Conservation (phyloP, 2,797 vertebrate genomes). For the Fistularia commersonii region DNA sequence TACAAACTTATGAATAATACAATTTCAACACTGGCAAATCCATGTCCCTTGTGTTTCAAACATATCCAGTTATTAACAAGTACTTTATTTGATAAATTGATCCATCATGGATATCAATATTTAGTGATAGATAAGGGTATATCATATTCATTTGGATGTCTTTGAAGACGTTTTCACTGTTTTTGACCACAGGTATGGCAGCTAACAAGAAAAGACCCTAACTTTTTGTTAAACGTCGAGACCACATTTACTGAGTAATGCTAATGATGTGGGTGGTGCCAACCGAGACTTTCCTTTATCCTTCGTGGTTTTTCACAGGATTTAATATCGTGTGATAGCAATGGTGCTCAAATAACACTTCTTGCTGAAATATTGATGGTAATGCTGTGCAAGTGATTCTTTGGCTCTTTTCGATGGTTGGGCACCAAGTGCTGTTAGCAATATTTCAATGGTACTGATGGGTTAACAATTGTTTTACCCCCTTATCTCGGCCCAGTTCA, state of each 20-base stretch:
- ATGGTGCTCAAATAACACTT: conserved; percentile 3
- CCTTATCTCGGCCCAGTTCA: conserved; percentile 43
- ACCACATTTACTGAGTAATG: too few species aligned
- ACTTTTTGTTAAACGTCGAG: too few species aligned
- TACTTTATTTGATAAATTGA: too few species aligned
- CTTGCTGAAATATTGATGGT: conserved; percentile 16
- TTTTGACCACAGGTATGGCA: too few species aligned
- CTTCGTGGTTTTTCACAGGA: conserved; percentile 13
- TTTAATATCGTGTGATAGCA: conserved; percentile 10
- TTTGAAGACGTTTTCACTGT: too few species aligned
- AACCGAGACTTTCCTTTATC: not conserved
- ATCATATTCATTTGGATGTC: too few species aligned
- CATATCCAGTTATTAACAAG: too few species aligned
- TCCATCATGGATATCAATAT: too few species aligned
- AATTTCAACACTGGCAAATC: not conserved
- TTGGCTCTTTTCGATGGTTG: conserved; percentile 30
- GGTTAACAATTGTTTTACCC: conserved; percentile 58
- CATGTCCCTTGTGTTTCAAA: not conserved
- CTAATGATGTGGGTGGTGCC: too few species aligned
- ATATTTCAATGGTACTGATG: conserved; percentile 37
- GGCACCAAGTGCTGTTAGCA: conserved; percentile 25
- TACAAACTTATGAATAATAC: too few species aligned
- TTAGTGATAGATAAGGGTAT: too few species aligned
- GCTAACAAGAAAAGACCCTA: too few species aligned
- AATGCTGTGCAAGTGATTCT: conserved; percentile 1